phyloP scores from a whole-genome alignment of 2,888 invertebrate genomes.

The Icerya purchasi region DNA sequence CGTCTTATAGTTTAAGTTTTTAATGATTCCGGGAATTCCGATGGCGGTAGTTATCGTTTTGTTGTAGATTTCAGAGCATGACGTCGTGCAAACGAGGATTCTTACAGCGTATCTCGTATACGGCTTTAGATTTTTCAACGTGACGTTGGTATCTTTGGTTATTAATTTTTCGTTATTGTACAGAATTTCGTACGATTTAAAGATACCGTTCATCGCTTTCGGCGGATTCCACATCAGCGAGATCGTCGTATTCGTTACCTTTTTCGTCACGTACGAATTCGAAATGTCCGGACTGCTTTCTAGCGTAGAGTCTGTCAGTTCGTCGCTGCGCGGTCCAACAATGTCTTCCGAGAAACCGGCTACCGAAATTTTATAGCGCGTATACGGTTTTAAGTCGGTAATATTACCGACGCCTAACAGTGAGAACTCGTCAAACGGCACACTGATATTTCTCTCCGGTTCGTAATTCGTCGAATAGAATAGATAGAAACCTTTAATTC shows the following conservation, averaged over 20 bases:
- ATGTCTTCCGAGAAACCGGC: background rate
- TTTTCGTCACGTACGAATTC: conserved; percentile 23
- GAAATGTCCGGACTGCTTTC: background rate
- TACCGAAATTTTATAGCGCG: background rate
- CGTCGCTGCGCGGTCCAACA: conserved; percentile 2
- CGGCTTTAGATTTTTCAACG: conserved; percentile 29
- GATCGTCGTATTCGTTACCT: conserved; percentile 39
- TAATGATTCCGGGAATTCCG: conserved; percentile 26
- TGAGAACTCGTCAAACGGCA: conserved; percentile 23
- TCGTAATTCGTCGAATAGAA: conserved; percentile 29
- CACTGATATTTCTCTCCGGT: background rate
- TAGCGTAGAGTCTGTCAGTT: background rate
- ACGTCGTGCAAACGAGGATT: conserved; percentile 46
- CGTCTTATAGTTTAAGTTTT: conserved; percentile 25
- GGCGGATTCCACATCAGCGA: conserved; percentile 48
- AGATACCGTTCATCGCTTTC: conserved; percentile 43
- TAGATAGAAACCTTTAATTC: conserved; percentile 49
- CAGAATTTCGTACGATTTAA: conserved; percentile 42
- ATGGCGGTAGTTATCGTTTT: conserved; percentile 36
- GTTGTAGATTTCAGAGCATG: conserved; percentile 37
- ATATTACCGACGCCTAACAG: background rate
- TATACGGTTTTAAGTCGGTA: conserved; percentile 1
- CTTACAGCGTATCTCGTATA: conserved; percentile 45
- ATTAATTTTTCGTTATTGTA: conserved; percentile 23
- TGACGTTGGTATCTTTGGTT: conserved; percentile 19